These are phyloP conservation scores for Neosilurus mollespiculum DNA, from an alignment of 2,797 vertebrate genomes.

Conservation along the genomic window DNA sequence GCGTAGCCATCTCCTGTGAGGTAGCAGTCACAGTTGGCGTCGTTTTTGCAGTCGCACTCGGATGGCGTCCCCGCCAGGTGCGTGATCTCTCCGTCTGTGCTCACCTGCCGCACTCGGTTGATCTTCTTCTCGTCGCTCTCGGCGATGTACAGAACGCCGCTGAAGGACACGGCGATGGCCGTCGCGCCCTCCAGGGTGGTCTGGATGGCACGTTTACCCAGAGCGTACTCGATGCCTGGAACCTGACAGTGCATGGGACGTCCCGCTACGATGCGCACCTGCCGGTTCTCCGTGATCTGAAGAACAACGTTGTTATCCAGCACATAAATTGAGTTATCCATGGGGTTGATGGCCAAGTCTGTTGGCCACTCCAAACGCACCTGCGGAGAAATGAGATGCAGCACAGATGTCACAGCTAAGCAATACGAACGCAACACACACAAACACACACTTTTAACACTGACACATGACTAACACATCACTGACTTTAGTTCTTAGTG, in stretches of 20 bases:
- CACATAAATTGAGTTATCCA: conserved; percentile 98
- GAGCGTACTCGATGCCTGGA: conserved; percentile 87
- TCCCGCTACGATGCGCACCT: conserved; percentile 92
- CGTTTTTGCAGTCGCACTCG: conserved; percentile 97
- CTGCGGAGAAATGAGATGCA: conserved; percentile 63
- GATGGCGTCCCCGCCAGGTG: conserved; percentile 89
- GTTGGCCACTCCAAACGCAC: conserved; percentile 98
- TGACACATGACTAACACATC: too few relatives aligned
- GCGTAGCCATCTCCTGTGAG: conserved; percentile 94
- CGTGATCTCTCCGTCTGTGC: conserved; percentile 94
- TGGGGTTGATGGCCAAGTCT: conserved; percentile 94
- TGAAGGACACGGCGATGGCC: conserved; percentile 93
- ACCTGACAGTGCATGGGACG: conserved; percentile 98
- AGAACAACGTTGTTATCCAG: conserved; percentile 97
- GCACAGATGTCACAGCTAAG: conserved; percentile 14
- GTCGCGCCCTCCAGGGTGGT: conserved; percentile 93
- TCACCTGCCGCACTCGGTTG: conserved; percentile 93
- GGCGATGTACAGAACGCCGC: conserved; percentile 90
- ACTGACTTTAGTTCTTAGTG: too few relatives aligned
- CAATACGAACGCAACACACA: neutral
- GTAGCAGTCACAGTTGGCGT: conserved; percentile 98
- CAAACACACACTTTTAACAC: neutral
- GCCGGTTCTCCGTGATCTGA: conserved; percentile 94
- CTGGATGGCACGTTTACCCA: conserved; percentile 90
- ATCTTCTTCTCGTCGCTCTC: conserved; percentile 98